Evolutionary conservation across 2,888 invertebrate species (phyloP), one percentile per base, ranked within the genome.

Genomic region (Cerastis leucographa): DNA sequence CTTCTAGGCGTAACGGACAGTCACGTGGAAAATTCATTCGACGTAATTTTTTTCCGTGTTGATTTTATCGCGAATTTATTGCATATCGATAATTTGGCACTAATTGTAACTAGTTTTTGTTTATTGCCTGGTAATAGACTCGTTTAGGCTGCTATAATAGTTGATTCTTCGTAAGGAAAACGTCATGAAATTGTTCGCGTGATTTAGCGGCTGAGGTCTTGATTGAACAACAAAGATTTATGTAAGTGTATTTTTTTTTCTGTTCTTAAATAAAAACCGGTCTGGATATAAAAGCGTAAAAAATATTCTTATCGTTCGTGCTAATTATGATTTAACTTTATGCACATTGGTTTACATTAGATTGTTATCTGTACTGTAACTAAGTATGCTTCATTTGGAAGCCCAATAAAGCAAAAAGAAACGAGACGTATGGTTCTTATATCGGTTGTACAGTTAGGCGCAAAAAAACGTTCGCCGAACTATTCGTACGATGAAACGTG

Each of bases 401-500:
- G 64, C 49, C 67, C 72, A 71, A 74, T 70, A 56, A 42, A 59
- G 66, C 74, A 66, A 64, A 80, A 76, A 81, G 80, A 71, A 42
- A 25, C 12, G 1, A 49, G 67, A 25, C 59, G 9, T 59, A 17
- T 44, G 25, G 68, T 61, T 76, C 71, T 69, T 76, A 82, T 62
- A 78, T 81, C 59, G 78, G 59, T 73, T 64, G 86, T 91, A 91
- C 88, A 84, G 86, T 85, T 85, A 85, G 46, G 71, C 74, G 85
- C 78, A 89, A 91, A 90, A n/a, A 90, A 89, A 81, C 73, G 66
- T 66, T 76, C 76, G 79, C 72, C 78, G 78, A 75, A 84, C 89
- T 89, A 88, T 92, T 92, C 87, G 91, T 92, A 91, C 89, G 86
- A 88, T 91, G 80, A 89, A 90, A 92, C 92, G 92, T 92, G 93